Evolutionary conservation across 2,797 vertebrate genomes (phyloP).

Genomic region (Peromyscus eremicus): DNA sequence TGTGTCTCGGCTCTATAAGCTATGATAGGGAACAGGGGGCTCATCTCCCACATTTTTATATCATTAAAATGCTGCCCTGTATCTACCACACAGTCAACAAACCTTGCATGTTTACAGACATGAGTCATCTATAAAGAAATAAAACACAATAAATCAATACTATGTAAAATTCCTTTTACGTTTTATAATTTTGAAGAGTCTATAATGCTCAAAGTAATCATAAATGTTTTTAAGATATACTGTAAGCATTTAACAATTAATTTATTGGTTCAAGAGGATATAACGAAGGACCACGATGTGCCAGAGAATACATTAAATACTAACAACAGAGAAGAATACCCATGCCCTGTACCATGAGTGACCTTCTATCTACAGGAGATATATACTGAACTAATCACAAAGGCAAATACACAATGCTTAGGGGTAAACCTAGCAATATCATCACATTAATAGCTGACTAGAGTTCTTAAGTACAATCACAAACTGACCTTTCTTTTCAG

Average conservation of each 20-base stretch:
- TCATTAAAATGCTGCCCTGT: slow-evolving; percentile 33
- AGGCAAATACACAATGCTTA: background rate
- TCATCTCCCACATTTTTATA: slow-evolving; percentile 38
- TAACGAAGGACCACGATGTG: background rate
- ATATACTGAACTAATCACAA: slow-evolving; percentile 48
- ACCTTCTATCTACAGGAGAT: background rate
- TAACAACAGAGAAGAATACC: background rate
- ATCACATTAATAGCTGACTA: slow-evolving; percentile 12
- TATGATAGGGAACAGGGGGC: background rate
- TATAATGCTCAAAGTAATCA: slow-evolving; percentile 37
- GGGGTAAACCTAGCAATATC: background rate
- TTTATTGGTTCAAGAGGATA: background rate
- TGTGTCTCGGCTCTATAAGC: background rate
- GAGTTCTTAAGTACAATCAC: background rate
- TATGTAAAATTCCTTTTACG: background rate
- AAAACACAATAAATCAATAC: slow-evolving; percentile 42
- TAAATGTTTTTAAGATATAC: slow-evolving; percentile 4
- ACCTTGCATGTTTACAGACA: background rate
- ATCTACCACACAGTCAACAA: slow-evolving; percentile 4
- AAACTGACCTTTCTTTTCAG: slow-evolving; percentile 95
- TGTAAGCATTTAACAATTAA: slow-evolving; percentile 1
- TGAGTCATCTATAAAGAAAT: slow-evolving; percentile 49
- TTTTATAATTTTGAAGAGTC: slow-evolving; percentile 51
- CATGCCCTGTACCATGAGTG: background rate
- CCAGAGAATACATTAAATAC: slow-evolving; percentile 2